These are phyloP conservation scores for Elysia crispata DNA, from an alignment of 2,888 invertebrate species.

Conservation along the genomic window DNA sequence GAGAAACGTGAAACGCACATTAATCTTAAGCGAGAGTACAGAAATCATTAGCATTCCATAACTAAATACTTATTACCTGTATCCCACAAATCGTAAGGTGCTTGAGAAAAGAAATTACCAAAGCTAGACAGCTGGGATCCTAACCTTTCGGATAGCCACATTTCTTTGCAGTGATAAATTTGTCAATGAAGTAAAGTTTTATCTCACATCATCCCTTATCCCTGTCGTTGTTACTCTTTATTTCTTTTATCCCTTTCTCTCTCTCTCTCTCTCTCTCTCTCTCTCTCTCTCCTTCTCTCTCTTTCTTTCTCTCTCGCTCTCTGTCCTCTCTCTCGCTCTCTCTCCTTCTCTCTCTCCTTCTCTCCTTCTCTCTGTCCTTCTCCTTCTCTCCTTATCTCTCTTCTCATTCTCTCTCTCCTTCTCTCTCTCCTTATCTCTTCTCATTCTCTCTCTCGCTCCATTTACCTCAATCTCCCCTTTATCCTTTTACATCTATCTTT, in stretches of 20 bases:
- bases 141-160: too few relatives aligned
- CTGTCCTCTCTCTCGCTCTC: not conserved
- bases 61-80: too few relatives aligned
- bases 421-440: not conserved
- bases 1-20: too few relatives aligned
- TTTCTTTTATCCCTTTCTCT: slow-evolving; percentile 2
- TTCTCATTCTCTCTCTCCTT: not conserved
- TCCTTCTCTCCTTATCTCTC: not conserved
- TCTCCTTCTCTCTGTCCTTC: not conserved
- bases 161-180: too few relatives aligned
- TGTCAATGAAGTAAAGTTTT: too few relatives aligned
- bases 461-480: slow-evolving; percentile 2
- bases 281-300: not conserved
- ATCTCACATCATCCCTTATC: too few relatives aligned
- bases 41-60: too few relatives aligned
- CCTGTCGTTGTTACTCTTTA: not conserved
- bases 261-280: not conserved
- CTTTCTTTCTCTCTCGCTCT: slow-evolving; percentile 9
- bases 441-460: slow-evolving; percentile 12
- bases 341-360: not conserved
- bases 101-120: too few relatives aligned
- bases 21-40: too few relatives aligned
- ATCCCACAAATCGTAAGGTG: too few relatives aligned
- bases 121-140: too few relatives aligned
- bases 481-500: too few relatives aligned